A percentile compares a stretch with the other conserved stretches of the same genome.
Evolutionary conservation across 2,888 invertebrate species (phyloP).

Genomic region (Caenorhabditis zanzibari): DNA sequence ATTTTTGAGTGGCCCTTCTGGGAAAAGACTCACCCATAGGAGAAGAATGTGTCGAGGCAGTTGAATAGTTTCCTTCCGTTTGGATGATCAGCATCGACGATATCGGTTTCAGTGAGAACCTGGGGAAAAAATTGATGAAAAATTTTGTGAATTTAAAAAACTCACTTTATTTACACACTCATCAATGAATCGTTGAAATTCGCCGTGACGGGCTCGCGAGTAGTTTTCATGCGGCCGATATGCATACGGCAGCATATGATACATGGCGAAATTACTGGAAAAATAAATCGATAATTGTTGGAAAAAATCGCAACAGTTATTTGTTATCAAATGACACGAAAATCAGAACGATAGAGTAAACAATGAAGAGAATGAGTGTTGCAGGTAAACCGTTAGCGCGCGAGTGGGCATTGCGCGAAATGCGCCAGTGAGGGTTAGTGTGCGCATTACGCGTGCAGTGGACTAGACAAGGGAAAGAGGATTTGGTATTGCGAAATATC

Average conservation of each 20-base stretch:
- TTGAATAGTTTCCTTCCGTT: constrained; percentile 71
- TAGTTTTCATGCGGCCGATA: constrained; percentile 61
- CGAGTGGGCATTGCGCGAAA: not conserved
- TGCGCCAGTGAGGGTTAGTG: not conserved
- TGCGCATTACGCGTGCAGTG: constrained; percentile 14
- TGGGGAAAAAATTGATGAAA: constrained; percentile 14
- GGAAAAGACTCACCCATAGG: constrained; percentile 70
- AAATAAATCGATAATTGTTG: not conserved
- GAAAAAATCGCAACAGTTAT: not conserved
- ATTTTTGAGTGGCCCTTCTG: not conserved
- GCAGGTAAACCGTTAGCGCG: constrained; percentile 16
- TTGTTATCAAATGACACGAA: constrained; percentile 12
- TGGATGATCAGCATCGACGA: constrained; percentile 65
- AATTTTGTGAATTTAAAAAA: constrained; percentile 3
- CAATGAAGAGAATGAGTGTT: not conserved
- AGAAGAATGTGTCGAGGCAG: constrained; percentile 74
- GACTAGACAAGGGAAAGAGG: constrained; percentile 24
- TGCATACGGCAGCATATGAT: constrained; percentile 63
- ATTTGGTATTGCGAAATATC: not conserved
- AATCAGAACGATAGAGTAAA: not conserved
- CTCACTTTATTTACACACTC: constrained; percentile 54
- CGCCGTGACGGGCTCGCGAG: constrained; percentile 61
- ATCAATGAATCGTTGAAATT: constrained; percentile 61
- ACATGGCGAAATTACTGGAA: constrained; percentile 62
- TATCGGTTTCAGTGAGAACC: constrained; percentile 66